Percentiles rank a stretch among this genome's conserved stretches.
These are phyloP conservation scores for Malthinus flaveolus DNA, from an alignment of 2,888 invertebrate species.

Conservation along the genomic window DNA sequence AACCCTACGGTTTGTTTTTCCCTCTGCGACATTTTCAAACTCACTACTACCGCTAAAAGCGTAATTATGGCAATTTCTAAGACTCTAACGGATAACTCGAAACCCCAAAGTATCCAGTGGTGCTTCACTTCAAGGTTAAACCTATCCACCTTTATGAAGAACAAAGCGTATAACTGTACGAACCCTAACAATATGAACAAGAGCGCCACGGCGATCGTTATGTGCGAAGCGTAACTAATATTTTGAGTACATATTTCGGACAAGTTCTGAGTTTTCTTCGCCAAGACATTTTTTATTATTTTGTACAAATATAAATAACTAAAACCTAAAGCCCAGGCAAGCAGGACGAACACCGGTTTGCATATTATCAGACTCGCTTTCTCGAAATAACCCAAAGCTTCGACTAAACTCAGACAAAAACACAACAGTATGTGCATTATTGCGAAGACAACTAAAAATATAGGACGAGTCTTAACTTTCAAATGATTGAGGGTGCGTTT, in stretches of 20 bases:
- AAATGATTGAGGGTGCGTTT: constrained; percentile 73
- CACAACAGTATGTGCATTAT: constrained; percentile 79
- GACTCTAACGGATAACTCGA: constrained; percentile 82
- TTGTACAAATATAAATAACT: constrained; percentile 85
- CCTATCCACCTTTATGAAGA: constrained; percentile 61
- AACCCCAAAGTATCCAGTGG: constrained; percentile 91
- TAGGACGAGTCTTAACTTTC: constrained; percentile 71
- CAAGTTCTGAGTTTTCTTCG: constrained; percentile 78
- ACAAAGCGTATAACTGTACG: constrained; percentile 81
- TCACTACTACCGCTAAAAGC: constrained; percentile 84
- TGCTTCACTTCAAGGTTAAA: constrained; percentile 65
- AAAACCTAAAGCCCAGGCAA: constrained; percentile 80
- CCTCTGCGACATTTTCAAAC: constrained; percentile 66
- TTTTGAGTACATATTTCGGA: constrained; percentile 76
- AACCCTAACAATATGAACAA: constrained; percentile 81
- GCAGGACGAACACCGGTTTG: constrained; percentile 83
- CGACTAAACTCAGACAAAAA: constrained; percentile 79
- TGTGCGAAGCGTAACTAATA: constrained; percentile 85
- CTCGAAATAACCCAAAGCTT: constrained; percentile 56
- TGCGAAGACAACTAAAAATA: constrained; percentile 78
- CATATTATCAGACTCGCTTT: constrained; percentile 67
- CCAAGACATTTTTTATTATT: constrained; percentile 72
- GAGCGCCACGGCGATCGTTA: constrained; percentile 84
- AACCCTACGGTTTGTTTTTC: constrained; percentile 74
- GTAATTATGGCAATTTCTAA: constrained; percentile 88